These are phyloP conservation scores for Sorex maritimensis DNA, from an alignment of 2,797 vertebrate genomes.

Conservation along the genomic window DNA sequence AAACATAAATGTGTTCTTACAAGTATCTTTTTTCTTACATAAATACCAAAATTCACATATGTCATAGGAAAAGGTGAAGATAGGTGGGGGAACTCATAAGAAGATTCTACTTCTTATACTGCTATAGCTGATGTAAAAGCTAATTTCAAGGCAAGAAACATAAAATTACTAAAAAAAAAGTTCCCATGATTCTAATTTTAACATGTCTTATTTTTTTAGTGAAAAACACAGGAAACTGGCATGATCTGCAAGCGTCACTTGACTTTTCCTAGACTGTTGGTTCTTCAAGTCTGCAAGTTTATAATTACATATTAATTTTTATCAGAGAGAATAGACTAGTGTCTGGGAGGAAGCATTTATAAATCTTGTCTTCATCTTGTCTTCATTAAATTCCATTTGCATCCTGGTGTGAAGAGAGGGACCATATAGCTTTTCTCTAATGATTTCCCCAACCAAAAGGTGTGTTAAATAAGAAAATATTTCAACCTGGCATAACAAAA, in stretches of 20 bases:
- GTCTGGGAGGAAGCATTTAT: not conserved
- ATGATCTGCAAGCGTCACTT: not conserved
- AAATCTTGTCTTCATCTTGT: slow-evolving; percentile 2
- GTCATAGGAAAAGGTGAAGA: not conserved
- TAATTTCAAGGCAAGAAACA: slow-evolving; percentile 1
- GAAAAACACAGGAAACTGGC: not conserved
- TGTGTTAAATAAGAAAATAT: slow-evolving; percentile 65
- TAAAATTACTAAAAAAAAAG: slow-evolving; percentile 11
- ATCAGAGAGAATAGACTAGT: slow-evolving; percentile 27
- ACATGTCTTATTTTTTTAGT: not conserved
- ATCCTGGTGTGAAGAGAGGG: not conserved
- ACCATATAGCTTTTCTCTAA: not conserved
- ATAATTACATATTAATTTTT: slow-evolving; percentile 18
- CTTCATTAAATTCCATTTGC: slow-evolving; percentile 58
- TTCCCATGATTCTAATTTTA: slow-evolving; percentile 18
- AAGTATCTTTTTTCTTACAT: not conserved
- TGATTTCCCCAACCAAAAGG: slow-evolving; percentile 50
- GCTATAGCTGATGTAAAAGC: not conserved
- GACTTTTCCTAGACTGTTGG: not conserved
- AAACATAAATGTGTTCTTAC: slow-evolving; percentile 34
- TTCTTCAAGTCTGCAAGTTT: not conserved
- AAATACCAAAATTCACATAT: not conserved
- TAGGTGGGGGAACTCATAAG: not conserved
- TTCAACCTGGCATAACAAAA: not conserved
- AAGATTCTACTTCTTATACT: not conserved